Percentiles rank a stretch among this genome's conserved stretches.
Evolutionary conservation across 2,888 invertebrate genomes (phyloP).

Genomic region (Lasioglossum malachurum): DNA sequence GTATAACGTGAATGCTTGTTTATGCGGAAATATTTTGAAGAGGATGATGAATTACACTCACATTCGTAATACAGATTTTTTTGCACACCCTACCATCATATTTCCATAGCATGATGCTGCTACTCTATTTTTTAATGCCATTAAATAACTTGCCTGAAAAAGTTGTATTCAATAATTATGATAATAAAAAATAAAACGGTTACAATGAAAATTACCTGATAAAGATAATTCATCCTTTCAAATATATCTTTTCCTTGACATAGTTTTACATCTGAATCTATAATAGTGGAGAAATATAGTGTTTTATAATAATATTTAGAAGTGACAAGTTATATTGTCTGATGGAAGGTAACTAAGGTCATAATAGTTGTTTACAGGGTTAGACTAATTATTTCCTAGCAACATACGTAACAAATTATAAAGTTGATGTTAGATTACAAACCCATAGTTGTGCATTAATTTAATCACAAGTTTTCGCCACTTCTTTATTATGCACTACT

Average conservation of each 20-base stretch:
- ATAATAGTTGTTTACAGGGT: neutral
- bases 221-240: constrained; percentile 89
- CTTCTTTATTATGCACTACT: neutral
- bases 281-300: constrained; percentile 22
- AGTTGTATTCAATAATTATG: neutral
- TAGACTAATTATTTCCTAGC: no score
- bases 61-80: constrained; percentile 88
- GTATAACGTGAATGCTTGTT: neutral
- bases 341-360: neutral
- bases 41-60: constrained; percentile 75
- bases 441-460: neutral
- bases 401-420: neutral
- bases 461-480: neutral
- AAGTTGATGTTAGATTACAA: neutral
- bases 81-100: constrained; percentile 86
- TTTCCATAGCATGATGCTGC: constrained; percentile 87
- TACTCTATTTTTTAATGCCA: constrained; percentile 83
- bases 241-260: constrained; percentile 89
- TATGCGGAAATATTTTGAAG: neutral
- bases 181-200: constrained; percentile 6
- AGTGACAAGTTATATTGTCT: neutral
- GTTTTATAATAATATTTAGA: neutral
- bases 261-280: constrained; percentile 83
- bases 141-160: constrained; percentile 86
- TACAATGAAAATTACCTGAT: constrained; percentile 86